phyloP scores from a whole-genome alignment of 2,113 vertebrate species.

The Oreotragus oreotragus region DNA sequence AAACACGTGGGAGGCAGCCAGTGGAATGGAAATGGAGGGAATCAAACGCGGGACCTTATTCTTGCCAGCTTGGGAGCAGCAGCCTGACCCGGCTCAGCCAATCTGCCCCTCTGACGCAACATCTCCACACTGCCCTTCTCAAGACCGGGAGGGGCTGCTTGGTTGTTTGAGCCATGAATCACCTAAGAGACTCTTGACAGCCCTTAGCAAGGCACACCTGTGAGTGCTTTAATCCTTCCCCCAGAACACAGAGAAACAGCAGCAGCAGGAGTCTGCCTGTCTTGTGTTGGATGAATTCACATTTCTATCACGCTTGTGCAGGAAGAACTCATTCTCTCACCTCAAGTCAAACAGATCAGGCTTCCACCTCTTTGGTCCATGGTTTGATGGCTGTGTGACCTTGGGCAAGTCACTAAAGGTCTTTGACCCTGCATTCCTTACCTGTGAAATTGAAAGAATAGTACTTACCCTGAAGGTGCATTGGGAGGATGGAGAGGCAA shows the following conservation, averaged over 20 bases:
- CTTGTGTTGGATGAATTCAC: neutral
- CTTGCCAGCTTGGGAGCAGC: neutral
- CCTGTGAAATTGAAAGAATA: neutral
- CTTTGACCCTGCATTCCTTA: neutral
- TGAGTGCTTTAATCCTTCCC: neutral
- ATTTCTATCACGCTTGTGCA: rapidly evolving
- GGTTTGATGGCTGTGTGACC: neutral
- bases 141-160: neutral
- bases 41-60: neutral
- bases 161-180: neutral
- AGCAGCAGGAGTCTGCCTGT: neutral
- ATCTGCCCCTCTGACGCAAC: too few species aligned
- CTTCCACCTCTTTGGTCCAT: neutral
- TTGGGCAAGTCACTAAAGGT: neutral
- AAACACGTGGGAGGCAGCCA: neutral
- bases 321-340: neutral
- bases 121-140: neutral
- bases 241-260: neutral
- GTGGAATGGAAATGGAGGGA: neutral
- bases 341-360: neutral
- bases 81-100: rapidly evolving
- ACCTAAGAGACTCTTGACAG: neutral
- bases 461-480: neutral
- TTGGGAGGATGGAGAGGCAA: neutral
- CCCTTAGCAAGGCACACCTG: neutral